Evolutionary conservation across 2,888 invertebrate genomes (phyloP), one percentile per base, ranked within the genome.

Genomic region (Pyrocoelia pectoralis): DNA sequence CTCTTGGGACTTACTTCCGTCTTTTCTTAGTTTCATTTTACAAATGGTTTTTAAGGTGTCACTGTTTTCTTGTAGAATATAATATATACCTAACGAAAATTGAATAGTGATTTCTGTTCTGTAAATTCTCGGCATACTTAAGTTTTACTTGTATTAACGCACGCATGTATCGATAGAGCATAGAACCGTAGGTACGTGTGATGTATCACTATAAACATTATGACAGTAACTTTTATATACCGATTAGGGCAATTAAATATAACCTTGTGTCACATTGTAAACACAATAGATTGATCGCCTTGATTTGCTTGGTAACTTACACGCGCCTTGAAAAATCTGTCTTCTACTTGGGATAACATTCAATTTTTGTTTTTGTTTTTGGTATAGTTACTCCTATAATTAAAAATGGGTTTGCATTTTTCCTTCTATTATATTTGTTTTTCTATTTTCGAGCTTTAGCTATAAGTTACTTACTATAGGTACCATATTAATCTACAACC

Each of bases 1-100:
- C 71, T 73, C 68, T 69, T 72, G 73, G 75, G 75, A 76, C 76
- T 74, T 74, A 72, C 74, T 76, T 77, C 77, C 75, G 75, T 73
- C 73, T 72, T 67, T 68, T 71, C 70, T 69, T 66, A 66, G 69
- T 74, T 73, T 70, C 68, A 72, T 69, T 75, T 73, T 73, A 70
- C 71, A 71, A 71, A 71, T 70, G 69, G 65, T 70, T 68, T 64
- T 38, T 48, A 60, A 63, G 59, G 56, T 68, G 69, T 66, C 71
- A 70, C 40, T 43, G 56, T 57, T 62, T 51, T 46, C 38, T 38
- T 60, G n/a, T 54, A 49, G 53, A 48, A 40, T 51, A 46, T 59
- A 49, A 55, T 28, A 33, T 24, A 46, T 33, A 24, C 4, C 3
- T 3, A 6, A 3, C 24, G 6, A 5, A 24, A 6, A 40, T 33